These are phyloP conservation scores for Eutrigla gurnardus DNA, from an alignment of 2,797 vertebrate species.

Conservation along the genomic window DNA sequence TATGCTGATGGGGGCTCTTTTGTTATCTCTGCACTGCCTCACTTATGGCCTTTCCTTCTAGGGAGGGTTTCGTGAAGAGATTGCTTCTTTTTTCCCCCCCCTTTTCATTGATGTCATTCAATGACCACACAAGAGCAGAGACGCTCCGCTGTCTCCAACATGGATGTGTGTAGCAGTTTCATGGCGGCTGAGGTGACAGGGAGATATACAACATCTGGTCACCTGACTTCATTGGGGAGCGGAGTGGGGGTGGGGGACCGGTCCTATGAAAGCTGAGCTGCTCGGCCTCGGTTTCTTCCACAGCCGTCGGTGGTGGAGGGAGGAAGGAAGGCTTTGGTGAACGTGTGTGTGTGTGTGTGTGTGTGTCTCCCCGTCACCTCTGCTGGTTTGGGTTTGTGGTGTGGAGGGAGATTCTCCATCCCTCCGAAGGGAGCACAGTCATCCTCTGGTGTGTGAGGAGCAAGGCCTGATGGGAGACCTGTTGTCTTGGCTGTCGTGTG, in stretches of 20 bases:
- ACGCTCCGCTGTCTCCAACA: slow-evolving; percentile 57
- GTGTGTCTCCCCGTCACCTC: slow-evolving; percentile 18
- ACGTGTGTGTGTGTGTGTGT: slow-evolving; percentile 6
- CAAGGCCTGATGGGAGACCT: slow-evolving; percentile 73
- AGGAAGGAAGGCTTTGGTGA: slow-evolving; percentile 41
- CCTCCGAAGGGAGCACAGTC: slow-evolving; percentile 60
- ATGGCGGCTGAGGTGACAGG: slow-evolving; percentile 78
- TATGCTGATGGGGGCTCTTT: slow-evolving; percentile 77
- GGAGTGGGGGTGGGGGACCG: slow-evolving; percentile 72
- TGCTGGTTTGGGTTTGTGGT: slow-evolving; percentile 25
- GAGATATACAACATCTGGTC: slow-evolving; percentile 84
- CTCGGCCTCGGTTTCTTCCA: slow-evolving; percentile 68
- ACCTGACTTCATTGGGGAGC: slow-evolving; percentile 81
- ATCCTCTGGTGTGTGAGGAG: slow-evolving; percentile 55
- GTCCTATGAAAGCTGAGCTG: slow-evolving; percentile 72
- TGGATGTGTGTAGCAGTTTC: slow-evolving; percentile 72
- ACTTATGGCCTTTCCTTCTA: slow-evolving; percentile 38
- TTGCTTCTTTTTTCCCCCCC: slow-evolving; percentile 16
- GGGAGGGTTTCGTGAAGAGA: slow-evolving; percentile 42
- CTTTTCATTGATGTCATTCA: slow-evolving; percentile 31
- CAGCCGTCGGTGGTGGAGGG: slow-evolving; percentile 44
- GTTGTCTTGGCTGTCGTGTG: slow-evolving; percentile 67
- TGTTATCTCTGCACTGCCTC: slow-evolving; percentile 72
- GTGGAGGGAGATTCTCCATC: slow-evolving; percentile 27
- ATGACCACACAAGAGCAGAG: slow-evolving; percentile 20